phyloP scores from a whole-genome alignment of 2,113 vertebrate genomes.

The Antechinus stuartii region DNA sequence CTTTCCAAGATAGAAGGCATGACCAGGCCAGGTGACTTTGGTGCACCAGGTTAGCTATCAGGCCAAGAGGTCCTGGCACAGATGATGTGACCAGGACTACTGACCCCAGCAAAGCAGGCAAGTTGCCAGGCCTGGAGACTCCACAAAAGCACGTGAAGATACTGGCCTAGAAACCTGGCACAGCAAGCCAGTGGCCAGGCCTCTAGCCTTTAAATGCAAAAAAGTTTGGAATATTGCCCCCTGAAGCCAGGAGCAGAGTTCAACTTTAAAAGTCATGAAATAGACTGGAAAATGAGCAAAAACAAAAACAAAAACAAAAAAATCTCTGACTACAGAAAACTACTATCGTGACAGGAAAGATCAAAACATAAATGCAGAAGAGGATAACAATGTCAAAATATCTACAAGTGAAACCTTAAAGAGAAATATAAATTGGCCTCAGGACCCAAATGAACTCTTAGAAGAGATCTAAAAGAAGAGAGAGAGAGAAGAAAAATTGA shows the following conservation, averaged over 20 bases:
- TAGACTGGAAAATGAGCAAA: too few relatives aligned
- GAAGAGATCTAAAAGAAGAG: background rate
- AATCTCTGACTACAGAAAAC: too few relatives aligned
- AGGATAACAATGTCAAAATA: background rate
- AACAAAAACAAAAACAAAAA: too few relatives aligned
- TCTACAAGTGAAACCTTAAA: background rate
- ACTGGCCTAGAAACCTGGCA: background rate
- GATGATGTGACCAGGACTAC: too few relatives aligned
- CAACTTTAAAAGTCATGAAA: too few relatives aligned
- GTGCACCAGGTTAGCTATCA: too few relatives aligned
- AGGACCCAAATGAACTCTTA: background rate
- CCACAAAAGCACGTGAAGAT: background rate
- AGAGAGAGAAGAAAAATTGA: background rate
- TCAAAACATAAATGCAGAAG: background rate
- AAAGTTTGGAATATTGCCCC: background rate
- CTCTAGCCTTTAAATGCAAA: background rate
- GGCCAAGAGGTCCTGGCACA: too few relatives aligned
- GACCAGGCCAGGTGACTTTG: too few relatives aligned
- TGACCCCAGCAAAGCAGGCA: background rate
- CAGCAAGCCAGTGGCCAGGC: background rate
- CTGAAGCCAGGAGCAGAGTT: background rate
- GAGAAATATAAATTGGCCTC: background rate
- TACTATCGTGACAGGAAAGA: too few relatives aligned
- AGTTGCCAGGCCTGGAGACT: background rate
- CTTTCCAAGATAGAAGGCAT: too few relatives aligned